A percentile compares a stretch with the other conserved stretches of the same genome.
These are phyloP conservation scores for Schlechtendalia chinensis DNA, from an alignment of 1,140 invertebrate genomes.

Conservation along the genomic window DNA sequence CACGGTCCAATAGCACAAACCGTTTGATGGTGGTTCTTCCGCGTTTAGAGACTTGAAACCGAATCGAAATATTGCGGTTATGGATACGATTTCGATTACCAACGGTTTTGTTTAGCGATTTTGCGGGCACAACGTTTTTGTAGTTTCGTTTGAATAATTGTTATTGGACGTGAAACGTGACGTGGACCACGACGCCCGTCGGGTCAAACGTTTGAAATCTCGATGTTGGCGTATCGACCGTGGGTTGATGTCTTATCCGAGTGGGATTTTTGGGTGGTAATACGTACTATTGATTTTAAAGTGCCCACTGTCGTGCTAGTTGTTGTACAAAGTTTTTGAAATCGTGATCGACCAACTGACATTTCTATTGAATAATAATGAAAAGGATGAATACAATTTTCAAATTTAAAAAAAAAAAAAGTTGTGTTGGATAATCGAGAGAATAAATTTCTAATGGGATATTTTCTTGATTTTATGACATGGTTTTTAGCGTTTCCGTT, in stretches of 20 bases:
- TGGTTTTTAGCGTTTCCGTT: too few relatives aligned
- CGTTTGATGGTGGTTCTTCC: too few relatives aligned
- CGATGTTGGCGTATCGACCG: not conserved
- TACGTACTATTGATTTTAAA: not conserved
- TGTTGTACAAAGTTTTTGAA: not conserved
- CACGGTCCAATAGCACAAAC: too few relatives aligned
- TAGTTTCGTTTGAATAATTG: too few relatives aligned
- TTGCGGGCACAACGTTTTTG: too few relatives aligned
- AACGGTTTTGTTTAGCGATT: too few relatives aligned
- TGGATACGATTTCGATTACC: too few relatives aligned
- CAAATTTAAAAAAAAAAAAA: not conserved
- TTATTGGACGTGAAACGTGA: too few relatives aligned
- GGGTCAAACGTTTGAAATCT: too few relatives aligned
- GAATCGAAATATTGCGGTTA: too few relatives aligned
- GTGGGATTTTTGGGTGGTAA: not conserved
- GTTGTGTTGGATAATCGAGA: not conserved
- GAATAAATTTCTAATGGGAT: not conserved
- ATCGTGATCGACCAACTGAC: not conserved
- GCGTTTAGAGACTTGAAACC: too few relatives aligned
- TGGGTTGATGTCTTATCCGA: not conserved
- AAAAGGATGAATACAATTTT: not conserved
- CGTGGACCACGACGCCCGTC: too few relatives aligned
- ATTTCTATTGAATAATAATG: not conserved
- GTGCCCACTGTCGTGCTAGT: not conserved
- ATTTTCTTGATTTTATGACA: not conserved